These are phyloP conservation scores for Crambe crambe DNA, from an alignment of 37 sponge, comb jelly and placozoan genomes.

Conservation along the genomic window DNA sequence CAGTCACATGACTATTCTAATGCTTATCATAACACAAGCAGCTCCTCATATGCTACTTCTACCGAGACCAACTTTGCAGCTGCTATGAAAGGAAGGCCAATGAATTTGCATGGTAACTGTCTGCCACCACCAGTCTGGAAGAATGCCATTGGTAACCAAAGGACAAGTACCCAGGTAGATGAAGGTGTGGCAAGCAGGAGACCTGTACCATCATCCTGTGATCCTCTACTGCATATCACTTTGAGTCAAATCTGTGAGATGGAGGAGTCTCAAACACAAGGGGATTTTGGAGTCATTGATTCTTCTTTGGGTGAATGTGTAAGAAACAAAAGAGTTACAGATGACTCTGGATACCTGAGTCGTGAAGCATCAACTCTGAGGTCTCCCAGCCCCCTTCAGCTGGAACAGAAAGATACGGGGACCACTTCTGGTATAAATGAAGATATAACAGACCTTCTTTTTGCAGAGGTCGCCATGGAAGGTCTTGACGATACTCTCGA, in stretches of 20 bases:
- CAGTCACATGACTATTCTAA: neutral
- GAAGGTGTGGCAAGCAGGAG: neutral
- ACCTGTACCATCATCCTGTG: no score
- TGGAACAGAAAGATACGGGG: neutral
- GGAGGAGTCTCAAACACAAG: conserved; percentile 13
- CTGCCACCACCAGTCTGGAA: neutral
- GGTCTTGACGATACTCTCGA: conserved; percentile 33
- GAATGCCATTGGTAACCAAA: neutral
- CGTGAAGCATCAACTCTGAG: conserved; percentile 7
- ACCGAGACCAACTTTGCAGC: neutral
- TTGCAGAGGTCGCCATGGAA: conserved; percentile 31
- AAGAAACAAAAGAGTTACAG: neutral
- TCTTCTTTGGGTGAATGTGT: neutral
- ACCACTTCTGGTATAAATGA: neutral
- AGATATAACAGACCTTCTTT: neutral
- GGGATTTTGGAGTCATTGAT: neutral
- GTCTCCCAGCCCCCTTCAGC: conserved; percentile 18
- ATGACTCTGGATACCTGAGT: conserved; percentile 33
- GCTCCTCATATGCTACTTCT: neutral
- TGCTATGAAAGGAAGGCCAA: neutral
- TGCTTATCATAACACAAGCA: neutral
- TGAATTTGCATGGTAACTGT: neutral
- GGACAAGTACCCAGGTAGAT: neutral
- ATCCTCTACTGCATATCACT: conserved; percentile 38
- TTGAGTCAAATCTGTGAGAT: conserved; percentile 42